phyloP scores from a whole-genome alignment of 2,113 vertebrate genomes.

The Scophthalmus maximus region DNA sequence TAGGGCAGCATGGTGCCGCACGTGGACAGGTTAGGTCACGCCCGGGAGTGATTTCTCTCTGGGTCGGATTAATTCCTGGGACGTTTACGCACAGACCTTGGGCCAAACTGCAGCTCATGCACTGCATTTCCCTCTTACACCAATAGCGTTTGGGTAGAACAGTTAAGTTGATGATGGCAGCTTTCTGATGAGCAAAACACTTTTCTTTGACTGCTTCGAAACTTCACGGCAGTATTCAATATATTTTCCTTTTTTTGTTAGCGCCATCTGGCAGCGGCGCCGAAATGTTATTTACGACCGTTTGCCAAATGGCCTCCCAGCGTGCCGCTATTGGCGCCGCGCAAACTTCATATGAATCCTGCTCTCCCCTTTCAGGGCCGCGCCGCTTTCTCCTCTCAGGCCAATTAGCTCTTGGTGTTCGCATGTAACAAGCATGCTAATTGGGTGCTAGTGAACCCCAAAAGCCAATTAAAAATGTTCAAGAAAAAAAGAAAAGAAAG shows the following conservation, averaged over 20 bases:
- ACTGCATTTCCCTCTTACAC: conserved; percentile 2
- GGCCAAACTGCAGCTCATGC: conserved; percentile 1
- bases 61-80: conserved; percentile 35
- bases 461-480: conserved; percentile 77
- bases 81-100: conserved; percentile 7
- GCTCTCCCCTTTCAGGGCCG: conserved; percentile 51
- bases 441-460: conserved; percentile 71
- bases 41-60: conserved; percentile 29
- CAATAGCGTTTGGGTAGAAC: conserved; percentile 1
- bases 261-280: conserved; percentile 20
- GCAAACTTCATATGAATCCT: conserved; percentile 64
- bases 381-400: conserved; percentile 54
- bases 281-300: conserved; percentile 51
- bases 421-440: conserved; percentile 79
- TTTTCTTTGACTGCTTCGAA: conserved; percentile 39
- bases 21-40: conserved; percentile 41
- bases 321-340: conserved; percentile 40
- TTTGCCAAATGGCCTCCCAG: conserved; percentile 57
- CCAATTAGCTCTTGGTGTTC: conserved; percentile 76
- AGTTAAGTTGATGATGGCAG: conserved; percentile 31
- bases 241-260: conserved; percentile 11
- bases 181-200: conserved; percentile 5
- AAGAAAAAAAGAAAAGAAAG: conserved; percentile 28
- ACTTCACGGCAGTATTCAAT: conserved; percentile 13
- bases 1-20: conserved; percentile 16